Evolutionary conservation across 2,113 vertebrate genomes (phyloP).

Genomic region (Sisor rabdophorus): DNA sequence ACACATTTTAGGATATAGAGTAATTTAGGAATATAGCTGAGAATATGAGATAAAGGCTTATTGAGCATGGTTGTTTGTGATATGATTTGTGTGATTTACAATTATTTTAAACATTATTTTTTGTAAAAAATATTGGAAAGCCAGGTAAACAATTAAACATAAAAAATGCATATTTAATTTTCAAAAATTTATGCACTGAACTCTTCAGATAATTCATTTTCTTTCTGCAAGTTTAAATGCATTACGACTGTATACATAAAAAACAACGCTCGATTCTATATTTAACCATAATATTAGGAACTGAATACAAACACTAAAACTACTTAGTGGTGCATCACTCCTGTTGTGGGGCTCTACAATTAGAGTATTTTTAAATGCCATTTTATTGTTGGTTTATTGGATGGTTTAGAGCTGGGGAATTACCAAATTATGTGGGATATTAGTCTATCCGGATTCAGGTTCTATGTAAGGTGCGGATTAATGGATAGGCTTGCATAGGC

Average conservation of each 20-base stretch:
- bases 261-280: background rate
- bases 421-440: background rate
- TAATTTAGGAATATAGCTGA: slow-evolving; percentile 1
- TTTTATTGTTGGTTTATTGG: background rate
- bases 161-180: slow-evolving; percentile 6
- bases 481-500: too few relatives aligned
- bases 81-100: too few relatives aligned
- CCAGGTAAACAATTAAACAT: too few relatives aligned
- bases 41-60: background rate
- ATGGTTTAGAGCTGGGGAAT: background rate
- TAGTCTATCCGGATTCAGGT: background rate
- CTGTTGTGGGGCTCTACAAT: background rate
- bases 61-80: background rate
- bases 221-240: background rate
- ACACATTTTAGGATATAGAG: background rate
- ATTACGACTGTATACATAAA: background rate
- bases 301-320: slow-evolving; percentile 39
- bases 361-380: too few relatives aligned
- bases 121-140: too few relatives aligned
- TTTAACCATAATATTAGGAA: background rate
- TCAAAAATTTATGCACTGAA: background rate
- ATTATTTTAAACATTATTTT: too few relatives aligned
- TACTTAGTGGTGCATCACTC: slow-evolving; percentile 4
- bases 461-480: slow-evolving; percentile 47
- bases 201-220: background rate